These are phyloP conservation scores for Acronicta leporina DNA, from an alignment of 2,888 invertebrate species.

Conservation along the genomic window DNA sequence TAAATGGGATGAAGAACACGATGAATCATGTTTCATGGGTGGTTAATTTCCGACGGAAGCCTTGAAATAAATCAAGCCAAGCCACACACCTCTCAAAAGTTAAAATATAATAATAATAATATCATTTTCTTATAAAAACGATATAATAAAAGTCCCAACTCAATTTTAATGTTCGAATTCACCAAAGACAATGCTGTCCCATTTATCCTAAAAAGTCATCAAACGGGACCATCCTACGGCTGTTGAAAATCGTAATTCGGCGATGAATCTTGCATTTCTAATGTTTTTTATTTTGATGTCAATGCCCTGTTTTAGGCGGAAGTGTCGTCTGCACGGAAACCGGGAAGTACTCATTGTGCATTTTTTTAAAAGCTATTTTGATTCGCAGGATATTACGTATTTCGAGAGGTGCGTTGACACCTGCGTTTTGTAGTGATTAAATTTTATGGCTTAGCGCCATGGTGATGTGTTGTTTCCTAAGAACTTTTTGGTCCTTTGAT, in stretches of 20 bases:
- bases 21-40: no score
- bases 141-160: not conserved
- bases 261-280: conserved; percentile 72
- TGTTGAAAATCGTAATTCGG: conserved; percentile 76
- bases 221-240: conserved; percentile 57
- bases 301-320: conserved; percentile 75
- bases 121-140: not conserved
- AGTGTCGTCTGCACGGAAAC: conserved; percentile 80
- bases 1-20: no score
- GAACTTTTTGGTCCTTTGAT: not conserved
- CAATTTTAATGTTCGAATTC: not conserved
- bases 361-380: conserved; percentile 81
- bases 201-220: conserved; percentile 35
- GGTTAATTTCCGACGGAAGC: no score
- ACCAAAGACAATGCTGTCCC: conserved; percentile 1
- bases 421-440: conserved; percentile 42
- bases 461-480: conserved; percentile 3
- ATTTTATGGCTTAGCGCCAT: conserved; percentile 52
- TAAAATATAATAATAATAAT: no score
- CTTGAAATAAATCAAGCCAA: no score
- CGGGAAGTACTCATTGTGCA: conserved; percentile 76
- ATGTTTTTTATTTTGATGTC: conserved; percentile 67
- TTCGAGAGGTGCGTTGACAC: conserved; percentile 65
- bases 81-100: no score
- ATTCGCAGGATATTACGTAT: conserved; percentile 82